phyloP scores from a whole-genome alignment of 2,113 vertebrate genomes.

The Rattus rattus region DNA sequence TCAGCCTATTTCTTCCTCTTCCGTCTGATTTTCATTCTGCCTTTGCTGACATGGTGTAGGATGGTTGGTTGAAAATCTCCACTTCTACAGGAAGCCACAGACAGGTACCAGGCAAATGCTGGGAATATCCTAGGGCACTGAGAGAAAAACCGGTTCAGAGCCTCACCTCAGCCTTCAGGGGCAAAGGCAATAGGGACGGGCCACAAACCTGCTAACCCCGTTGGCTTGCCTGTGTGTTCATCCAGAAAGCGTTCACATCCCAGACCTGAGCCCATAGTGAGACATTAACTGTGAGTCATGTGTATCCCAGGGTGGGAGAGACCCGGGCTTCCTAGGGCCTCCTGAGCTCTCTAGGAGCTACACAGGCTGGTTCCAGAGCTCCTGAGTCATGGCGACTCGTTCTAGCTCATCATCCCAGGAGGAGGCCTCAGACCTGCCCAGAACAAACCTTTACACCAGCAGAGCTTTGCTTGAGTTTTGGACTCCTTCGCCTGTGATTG shows the following conservation, averaged over 20 bases:
- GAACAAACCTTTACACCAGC: not conserved
- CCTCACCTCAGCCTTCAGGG: constrained; percentile 39
- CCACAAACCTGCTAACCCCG: constrained; percentile 53
- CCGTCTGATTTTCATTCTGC: not conserved
- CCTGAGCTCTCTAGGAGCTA: not conserved
- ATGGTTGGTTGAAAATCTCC: not conserved
- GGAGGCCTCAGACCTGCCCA: constrained; percentile 18
- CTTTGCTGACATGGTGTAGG: not conserved
- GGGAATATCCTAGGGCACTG: constrained; percentile 32
- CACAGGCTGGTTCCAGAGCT: not conserved
- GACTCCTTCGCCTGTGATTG: not conserved
- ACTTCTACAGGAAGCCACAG: not conserved
- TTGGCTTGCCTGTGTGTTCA: constrained; percentile 44
- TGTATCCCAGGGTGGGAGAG: not conserved
- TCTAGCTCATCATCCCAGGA: constrained; percentile 23
- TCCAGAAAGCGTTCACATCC: constrained; percentile 36
- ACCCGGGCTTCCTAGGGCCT: not conserved
- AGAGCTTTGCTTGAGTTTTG: not conserved
- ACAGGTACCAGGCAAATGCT: not conserved
- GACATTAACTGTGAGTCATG: constrained; percentile 44
- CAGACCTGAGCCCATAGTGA: constrained; percentile 9
- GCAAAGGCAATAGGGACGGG: constrained; percentile 57
- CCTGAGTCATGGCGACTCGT: constrained; percentile 30
- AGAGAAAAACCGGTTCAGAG: not conserved
- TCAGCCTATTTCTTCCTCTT: not conserved